Conservation (phyloP, 1,140 invertebrate genomes). For the Calliphora vicina region DNA sequence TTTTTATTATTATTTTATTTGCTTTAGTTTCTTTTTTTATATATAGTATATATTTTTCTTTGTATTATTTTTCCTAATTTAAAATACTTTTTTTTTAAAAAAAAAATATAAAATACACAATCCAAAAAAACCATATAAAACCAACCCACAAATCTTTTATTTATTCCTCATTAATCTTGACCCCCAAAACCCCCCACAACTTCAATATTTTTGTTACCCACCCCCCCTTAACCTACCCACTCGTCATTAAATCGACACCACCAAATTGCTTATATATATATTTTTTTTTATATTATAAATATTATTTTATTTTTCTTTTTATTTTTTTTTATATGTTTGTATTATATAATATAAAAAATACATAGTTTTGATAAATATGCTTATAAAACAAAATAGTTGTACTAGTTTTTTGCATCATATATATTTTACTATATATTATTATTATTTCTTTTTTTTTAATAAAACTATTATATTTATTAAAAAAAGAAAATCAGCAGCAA, state of each 20-base stretch:
- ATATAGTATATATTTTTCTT: background rate
- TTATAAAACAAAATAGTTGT: background rate
- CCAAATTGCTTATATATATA: no score
- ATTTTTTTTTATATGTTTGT: background rate
- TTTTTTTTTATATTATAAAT: background rate
- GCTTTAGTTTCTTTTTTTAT: background rate
- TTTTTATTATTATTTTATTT: background rate
- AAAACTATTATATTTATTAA: slow-evolving; percentile 7
- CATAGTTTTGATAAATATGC: slow-evolving; percentile 7
- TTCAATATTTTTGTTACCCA: background rate
- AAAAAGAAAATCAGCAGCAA: background rate
- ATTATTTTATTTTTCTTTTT: background rate
- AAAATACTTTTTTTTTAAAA: background rate
- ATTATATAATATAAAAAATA: slow-evolving; percentile 9
- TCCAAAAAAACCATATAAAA: background rate
- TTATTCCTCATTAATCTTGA: background rate
- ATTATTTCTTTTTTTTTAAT: background rate
- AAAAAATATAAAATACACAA: background rate
- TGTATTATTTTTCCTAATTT: background rate
- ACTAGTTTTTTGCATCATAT: background rate
- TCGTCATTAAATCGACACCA: no score
- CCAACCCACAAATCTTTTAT: background rate
- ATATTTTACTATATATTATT: background rate
- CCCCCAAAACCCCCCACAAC: background rate
- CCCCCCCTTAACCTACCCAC: no score